Evolutionary conservation across 1,140 invertebrate genomes (phyloP).

Genomic region (Drosophila watanabei): DNA sequence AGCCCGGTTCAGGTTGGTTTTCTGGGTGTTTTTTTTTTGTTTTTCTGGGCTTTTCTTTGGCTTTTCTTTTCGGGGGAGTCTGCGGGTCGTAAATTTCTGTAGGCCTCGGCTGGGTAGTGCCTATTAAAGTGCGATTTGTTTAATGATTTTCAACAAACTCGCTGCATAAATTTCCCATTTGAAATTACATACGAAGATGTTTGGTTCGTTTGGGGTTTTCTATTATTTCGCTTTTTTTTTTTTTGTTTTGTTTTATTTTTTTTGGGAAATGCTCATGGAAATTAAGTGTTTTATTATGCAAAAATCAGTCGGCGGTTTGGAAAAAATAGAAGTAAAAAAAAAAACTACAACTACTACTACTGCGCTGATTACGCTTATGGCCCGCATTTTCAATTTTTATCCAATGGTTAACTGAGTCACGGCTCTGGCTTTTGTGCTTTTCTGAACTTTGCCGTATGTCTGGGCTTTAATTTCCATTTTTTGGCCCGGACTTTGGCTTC

Average conservation of each 20-base stretch:
- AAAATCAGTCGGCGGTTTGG: conserved; percentile 67
- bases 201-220: conserved; percentile 27
- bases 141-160: conserved; percentile 83
- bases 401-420: conserved; percentile 58
- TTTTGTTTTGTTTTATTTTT: conserved; percentile 40
- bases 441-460: conserved; percentile 41
- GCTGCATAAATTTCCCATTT: conserved; percentile 83
- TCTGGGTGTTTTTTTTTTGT: conserved; percentile 34
- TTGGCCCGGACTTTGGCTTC: conserved; percentile 11
- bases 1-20: conserved; percentile 56
- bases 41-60: conserved; percentile 26
- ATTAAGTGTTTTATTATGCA: conserved; percentile 85
- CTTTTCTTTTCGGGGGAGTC: conserved; percentile 37
- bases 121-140: conserved; percentile 85
- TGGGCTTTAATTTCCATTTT: conserved; percentile 42
- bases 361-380: conserved; percentile 69
- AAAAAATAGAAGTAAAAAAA: conserved; percentile 1
- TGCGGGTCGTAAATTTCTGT: conserved; percentile 72
- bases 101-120: conserved; percentile 65
- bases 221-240: conserved; percentile 43
- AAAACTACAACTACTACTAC: conserved; percentile 15
- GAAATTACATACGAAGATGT: conserved; percentile 72
- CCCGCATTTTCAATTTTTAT: conserved; percentile 34
- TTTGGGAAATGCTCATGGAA: conserved; percentile 81
- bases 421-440: conserved; percentile 58